Evolutionary conservation across 2,113 vertebrate species (phyloP), one percentile per base, ranked within the genome.

Genomic region (Dicentrarchus labrax): DNA sequence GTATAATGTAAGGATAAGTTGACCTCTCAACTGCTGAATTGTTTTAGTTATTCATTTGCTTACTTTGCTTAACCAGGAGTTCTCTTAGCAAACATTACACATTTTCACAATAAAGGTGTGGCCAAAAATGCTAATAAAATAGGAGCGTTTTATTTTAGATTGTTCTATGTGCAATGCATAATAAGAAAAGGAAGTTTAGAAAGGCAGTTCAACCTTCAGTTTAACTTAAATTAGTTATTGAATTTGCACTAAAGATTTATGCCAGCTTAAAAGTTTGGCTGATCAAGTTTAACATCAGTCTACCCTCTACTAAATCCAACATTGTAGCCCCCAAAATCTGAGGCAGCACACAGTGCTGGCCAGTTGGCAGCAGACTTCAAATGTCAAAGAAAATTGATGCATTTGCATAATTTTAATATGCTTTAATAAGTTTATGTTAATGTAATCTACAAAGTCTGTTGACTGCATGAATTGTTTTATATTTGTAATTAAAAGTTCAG

Each of bases 341-440:
- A n/a, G 24, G 16, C 0, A 12, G 11, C 0, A 0, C 8, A 12
- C 45, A 12, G 66, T 8, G 8, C 7, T 0, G 47, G 71, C 19
- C 17, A 21, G 17, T 30, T 22, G 24, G 9, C 61, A 48, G 19
- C 12, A 6, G 41, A 39, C 17, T 4, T 39, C 5, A 82, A 84
- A 83, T 77, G 74, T 89, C 74, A 76, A 62, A 75, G 59, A 36
- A 60, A 84, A 84, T 65, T 12, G 22, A 53, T 7, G 1, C 16
- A 83, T 75, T 78, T 80, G 61, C 78, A 76, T 88, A 62, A 66
- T 62, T 59, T 7, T 39, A 54, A 80, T 54, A 43, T 0, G 0
- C 0, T 66, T 83, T 30, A 78, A 72, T n/a, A 62, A 0, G 9
- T 48, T 56, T 72, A 84, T 89, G 87, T 70, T 71, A 86, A 89